Conservation (phyloP, 2,797 vertebrate species). For the Linurgus olivaceus region DNA sequence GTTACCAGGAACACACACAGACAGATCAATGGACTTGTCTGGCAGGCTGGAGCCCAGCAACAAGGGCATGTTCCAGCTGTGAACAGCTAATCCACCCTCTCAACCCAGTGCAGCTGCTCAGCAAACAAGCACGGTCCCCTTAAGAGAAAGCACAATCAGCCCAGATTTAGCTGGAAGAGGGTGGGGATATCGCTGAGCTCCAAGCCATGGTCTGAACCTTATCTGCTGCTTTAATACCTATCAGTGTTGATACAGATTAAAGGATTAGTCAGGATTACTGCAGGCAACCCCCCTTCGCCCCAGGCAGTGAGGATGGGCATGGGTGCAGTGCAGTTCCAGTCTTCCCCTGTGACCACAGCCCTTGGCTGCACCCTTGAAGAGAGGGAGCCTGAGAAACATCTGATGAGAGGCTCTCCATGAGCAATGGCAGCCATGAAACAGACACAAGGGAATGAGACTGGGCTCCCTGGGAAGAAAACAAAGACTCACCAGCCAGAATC, state of each 20-base stretch:
- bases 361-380: background rate
- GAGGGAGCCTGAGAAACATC: background rate
- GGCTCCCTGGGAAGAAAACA: background rate
- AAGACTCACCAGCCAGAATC: background rate
- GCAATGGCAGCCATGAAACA: rapidly evolving
- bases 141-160: conserved; percentile 32
- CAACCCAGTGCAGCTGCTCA: background rate
- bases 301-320: background rate
- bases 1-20: background rate
- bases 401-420: background rate
- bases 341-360: background rate
- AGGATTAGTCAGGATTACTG: conserved; percentile 49
- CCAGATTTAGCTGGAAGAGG: conserved; percentile 41
- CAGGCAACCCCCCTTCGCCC: background rate
- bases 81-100: conserved; percentile 22
- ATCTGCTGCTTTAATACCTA: conserved; percentile 58
- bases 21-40: background rate
- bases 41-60: background rate
- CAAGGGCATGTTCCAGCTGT: background rate
- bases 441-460: rapidly evolving
- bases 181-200: conserved; percentile 46
- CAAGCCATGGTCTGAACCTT: conserved; percentile 41
- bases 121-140: background rate
- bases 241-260: conserved; percentile 64
- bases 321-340: background rate